Evolutionary conservation across 2,888 invertebrate species (phyloP), one percentile per base, ranked within the genome.

Genomic region (Rhagonycha lutea): DNA sequence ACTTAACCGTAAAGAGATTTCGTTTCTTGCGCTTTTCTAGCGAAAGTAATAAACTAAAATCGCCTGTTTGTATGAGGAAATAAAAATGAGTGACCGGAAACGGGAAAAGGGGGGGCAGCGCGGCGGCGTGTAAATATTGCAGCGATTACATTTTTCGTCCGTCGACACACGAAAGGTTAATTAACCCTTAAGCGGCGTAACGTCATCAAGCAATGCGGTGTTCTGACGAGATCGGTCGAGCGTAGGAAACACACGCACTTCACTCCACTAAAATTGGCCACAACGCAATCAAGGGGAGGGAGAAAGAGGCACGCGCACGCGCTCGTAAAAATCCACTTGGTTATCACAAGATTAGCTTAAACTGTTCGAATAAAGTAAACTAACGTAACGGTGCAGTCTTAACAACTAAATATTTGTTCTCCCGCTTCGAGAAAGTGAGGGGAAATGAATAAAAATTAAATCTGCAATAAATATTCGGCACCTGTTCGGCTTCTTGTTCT

Each of bases 341-440:
- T 63, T 76, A 76, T 76, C 76, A 76, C 76, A 76, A 73, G 76
- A 70, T 76, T 76, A 70, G 75, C 75, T 75, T 75, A 74, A 74
- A 69, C 32, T 67, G 69, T 70, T 73, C 18, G 61, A 72, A 70
- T 69, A 75, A 73, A 72, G 14, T 72, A 72, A 70, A 61, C 60
- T 60, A 70, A 18, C 14, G 61, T n/a, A 70, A 26, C 26, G 24
- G 62, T 63, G 67, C 76, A 73, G 73, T 73, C 76, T 76, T 76
- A 75, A 60, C 12, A 73, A 76, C 76, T 72, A 76, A 76, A 69
- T 69, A 69, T 73, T 47, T 47, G 47, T n/a, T n/a, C 47, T 47
- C 47, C 47, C 47, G n/a, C n/a, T 47, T 47, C 47, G 47, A 47
- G 47, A 47, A 47, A 47, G 47, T 47, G 47, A n/a, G 47, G 68